Base-by-base conservation (phyloP, 2,113 vertebrate genomes). In the Coturnix japonica region DNA sequence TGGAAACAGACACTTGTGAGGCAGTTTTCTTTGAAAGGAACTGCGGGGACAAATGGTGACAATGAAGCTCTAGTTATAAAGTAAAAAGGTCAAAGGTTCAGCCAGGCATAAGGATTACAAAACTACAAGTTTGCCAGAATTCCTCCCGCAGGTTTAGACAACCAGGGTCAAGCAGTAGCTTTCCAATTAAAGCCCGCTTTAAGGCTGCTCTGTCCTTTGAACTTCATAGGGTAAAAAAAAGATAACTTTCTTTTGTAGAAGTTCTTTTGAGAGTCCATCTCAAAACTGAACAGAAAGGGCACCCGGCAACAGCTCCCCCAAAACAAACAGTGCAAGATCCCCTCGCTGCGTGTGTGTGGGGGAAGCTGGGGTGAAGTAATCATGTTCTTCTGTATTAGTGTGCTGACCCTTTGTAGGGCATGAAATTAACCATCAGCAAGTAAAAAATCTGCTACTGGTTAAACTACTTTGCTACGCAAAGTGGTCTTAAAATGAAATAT, bases 51-150 rank as follows among this genome's bases (percentile, higher is more conserved):
- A 65, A 91, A 91, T 14, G 81, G 97, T 96, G 97, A 97, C 97
- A 97, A 94, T 95, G 96, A 95, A 93, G 97, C 95, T 94, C 94
- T 61, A 95, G 96, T 96, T 96, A 97, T 76, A 69, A 93, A 97
- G 91, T 81, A 95, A 81, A 84, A 79, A 94, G 97, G 98, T 97
- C 95, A 97, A 98, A 97, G 97, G 98, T 98, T 98, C 97, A 97
- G 92, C 61, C 91, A 97, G 95, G 95, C 96, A 96, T 67, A 77
- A 95, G 96, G 97, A 97, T 97, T 97, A 98, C 96, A 94, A 96
- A 97, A 96, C 96, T 93, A 97, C 97, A 97, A 96, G 94, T 97
- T 96, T 65, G 84, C 95, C 96, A 95, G 91, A 95, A 95, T 83
- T 97, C 92, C 93, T 85, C 87, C 90, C 79, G 81, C 91, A 90